Evolutionary conservation across 2,797 vertebrate genomes (phyloP), one percentile per base, ranked within the genome.

Genomic region (Sitta carolinensis): DNA sequence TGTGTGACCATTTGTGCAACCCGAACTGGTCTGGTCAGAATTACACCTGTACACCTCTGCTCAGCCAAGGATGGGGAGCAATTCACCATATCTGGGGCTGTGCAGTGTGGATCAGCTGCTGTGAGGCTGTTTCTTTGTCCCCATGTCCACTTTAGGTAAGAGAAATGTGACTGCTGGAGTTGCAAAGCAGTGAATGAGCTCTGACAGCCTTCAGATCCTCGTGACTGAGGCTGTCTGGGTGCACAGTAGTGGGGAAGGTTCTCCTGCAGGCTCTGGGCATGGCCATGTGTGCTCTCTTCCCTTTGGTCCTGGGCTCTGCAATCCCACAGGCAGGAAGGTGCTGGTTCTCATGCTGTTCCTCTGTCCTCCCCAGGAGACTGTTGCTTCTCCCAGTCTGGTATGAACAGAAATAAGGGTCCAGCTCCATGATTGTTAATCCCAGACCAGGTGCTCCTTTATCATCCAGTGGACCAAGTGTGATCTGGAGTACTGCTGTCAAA

Each of bases 221-320:
- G 1, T 66, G 36, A 4, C 32, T 0, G 0, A 52, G 29, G 22
- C 51, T 2, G 1, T n/a, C 23, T 26, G 0, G 2, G 21, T 4
- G 2, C 16, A 3, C 0, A 2, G n/a, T 1, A 34, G 30, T 40
- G 26, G 26, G 26, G 29, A 57, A 47, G 54, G 36, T 68, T 74
- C 50, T 58, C 18, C 73, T 64, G 38, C 0, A 0, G 38, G 22
- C 64, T 84, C 32, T 27, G 58, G 55, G 5, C 50, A 64, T 0
- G 3, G 45, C 52, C 1, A 4, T 15, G 23, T 3, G 3, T 10
- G 6, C 43, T 76, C 9, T 13, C 32, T 30, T 57, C 17, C 34
- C 17, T 16, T 18, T 22, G 51, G 8, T n/a, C 20, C 25, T 18
- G 62, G 51, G 10, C 77, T 59, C 19, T 23, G 73, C 0, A 0